Percentiles rank a stretch among this genome's conserved stretches.
These are phyloP conservation scores for Cardinalis cardinalis DNA, from an alignment of 2,113 vertebrate species.

Conservation along the genomic window DNA sequence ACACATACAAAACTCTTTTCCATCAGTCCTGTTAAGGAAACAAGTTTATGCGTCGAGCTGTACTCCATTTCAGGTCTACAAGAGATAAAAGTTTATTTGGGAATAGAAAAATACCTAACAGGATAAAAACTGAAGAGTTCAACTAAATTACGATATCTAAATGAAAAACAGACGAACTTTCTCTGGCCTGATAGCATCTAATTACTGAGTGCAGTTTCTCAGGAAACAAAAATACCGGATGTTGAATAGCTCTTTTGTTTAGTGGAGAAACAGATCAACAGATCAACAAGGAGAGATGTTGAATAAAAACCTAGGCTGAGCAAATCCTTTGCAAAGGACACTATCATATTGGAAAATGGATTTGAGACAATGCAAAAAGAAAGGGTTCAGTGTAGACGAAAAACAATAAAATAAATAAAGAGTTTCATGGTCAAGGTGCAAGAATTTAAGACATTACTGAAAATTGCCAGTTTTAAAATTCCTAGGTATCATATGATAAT, in stretches of 20 bases:
- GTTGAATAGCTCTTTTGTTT: neutral
- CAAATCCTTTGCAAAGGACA: neutral
- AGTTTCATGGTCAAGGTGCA: neutral
- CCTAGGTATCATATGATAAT: neutral
- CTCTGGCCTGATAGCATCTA: neutral
- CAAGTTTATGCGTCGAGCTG: neutral
- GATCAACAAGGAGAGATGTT: neutral
- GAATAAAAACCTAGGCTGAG: neutral
- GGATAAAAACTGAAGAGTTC: neutral
- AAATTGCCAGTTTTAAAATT: neutral
- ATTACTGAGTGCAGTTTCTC: neutral
- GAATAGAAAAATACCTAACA: neutral
- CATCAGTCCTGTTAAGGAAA: neutral
- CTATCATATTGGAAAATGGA: neutral
- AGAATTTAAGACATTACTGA: neutral
- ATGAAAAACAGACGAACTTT: accelerated
- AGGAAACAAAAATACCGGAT: neutral
- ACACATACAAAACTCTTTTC: neutral
- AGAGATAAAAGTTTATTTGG: neutral
- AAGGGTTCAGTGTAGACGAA: neutral
- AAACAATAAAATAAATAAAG: neutral
- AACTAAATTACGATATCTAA: neutral
- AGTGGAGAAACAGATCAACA: neutral
- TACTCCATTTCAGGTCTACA: neutral
- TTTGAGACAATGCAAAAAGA: neutral